Evolutionary conservation across 1,140 invertebrate genomes (phyloP).

Genomic region (Ephestia elutella): DNA sequence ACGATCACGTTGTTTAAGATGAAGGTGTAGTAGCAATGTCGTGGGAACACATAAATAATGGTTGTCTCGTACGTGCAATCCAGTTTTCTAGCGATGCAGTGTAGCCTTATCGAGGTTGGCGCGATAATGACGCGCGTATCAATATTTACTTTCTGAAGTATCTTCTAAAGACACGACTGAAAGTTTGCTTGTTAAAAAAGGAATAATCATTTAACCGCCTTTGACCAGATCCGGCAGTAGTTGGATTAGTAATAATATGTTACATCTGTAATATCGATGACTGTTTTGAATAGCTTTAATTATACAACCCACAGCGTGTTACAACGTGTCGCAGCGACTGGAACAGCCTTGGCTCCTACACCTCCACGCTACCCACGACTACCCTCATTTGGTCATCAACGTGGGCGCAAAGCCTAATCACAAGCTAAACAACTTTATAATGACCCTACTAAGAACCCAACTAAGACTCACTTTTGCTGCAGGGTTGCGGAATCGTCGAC

Average conservation of each 20-base stretch:
- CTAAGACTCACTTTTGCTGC: constrained; percentile 54
- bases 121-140: constrained; percentile 57
- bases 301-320: constrained; percentile 61
- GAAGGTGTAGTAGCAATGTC: constrained; percentile 46
- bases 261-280: constrained; percentile 34
- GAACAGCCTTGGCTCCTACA: constrained; percentile 66
- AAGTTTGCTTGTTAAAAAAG: constrained; percentile 14
- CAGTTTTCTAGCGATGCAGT: constrained; percentile 65
- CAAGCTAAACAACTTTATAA: constrained; percentile 63
- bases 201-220: background rate
- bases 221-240: constrained; percentile 13
- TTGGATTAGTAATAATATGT: constrained; percentile 23
- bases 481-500: constrained; percentile 59
- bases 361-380: constrained; percentile 67
- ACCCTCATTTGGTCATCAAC: constrained; percentile 70
- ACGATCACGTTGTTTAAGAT: constrained; percentile 59
- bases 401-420: constrained; percentile 64
- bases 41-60: constrained; percentile 63
- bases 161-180: constrained; percentile 24
- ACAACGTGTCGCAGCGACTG: constrained; percentile 53
- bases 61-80: constrained; percentile 50
- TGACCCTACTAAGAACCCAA: constrained; percentile 51
- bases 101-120: constrained; percentile 59
- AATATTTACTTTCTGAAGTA: constrained; percentile 52
- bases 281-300: constrained; percentile 58